Evolutionary conservation across 2,113 vertebrate genomes (phyloP), one percentile per base, ranked within the genome.

Genomic region (Laticauda laticaudata): DNA sequence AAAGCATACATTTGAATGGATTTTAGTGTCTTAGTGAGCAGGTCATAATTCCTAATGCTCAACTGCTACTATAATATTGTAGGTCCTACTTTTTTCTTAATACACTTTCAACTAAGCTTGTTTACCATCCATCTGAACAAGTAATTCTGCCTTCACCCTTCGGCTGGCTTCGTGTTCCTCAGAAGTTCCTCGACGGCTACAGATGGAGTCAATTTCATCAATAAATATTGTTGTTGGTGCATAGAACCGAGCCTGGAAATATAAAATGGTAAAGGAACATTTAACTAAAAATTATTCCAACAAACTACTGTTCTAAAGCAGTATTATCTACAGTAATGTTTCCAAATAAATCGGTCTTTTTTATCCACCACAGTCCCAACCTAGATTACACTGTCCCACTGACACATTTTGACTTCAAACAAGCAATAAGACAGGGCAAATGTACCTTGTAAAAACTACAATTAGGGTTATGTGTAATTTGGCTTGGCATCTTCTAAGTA

Each of bases 171-270:
- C 99, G 0, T 99, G 99, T 39, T 99, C 99, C 94, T 99, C 99
- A 0, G 99, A 99, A 0, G 99, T 99, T 26, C 99, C 99, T 96
- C 99, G 98, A 92, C 99, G 99, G 96, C 99, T 99, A 96, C 99
- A 99, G 95, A 99, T 99, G 51, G 99, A 99, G 96, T 99, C 99
- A n/a, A 99, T 99, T 94, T 99, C 99, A 92, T 99, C 99, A 53
- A 99, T 99, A 97, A 99, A 99, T 97, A 99, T 99, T 2, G 99
- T 99, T 48, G 99, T 98, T 1, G 99, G 99, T 94, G 99, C 99
- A 56, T 99, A 99, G 97, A 99, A 99, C 93, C 99, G 98, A 59
- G 99, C 99, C 99, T 99, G 95, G n/a, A 94, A 18, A 61, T 93
- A 95, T 86, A 69, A 96, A 88, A 91, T 92, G 94, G 23, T 93